Base-by-base conservation (phyloP, 2,888 invertebrate genomes). In the Amphimallon solstitiale region DNA sequence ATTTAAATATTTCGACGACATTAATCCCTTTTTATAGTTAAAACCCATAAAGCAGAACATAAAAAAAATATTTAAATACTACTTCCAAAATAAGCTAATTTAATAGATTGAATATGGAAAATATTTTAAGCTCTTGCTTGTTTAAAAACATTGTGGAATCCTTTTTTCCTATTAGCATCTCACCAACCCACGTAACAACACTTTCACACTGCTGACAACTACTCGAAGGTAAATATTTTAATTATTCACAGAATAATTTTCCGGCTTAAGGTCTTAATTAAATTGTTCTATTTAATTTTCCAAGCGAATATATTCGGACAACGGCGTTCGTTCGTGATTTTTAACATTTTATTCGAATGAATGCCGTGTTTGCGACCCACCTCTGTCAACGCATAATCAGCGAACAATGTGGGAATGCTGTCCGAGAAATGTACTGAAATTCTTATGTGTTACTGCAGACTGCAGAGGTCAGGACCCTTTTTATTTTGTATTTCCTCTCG, bases 371-470 rank as follows among this genome's bases (percentile, higher is more conserved):
- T 38, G 54, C 54, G 29, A 38, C 12, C 17, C 38, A 19, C 54
- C 38, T 38, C 38, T 38, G 54, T 54, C 54, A 54, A 54, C 54
- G 19, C 19, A 29, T 29, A 29, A 19, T 10, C 21, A 38, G 19
- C 21, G 49, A 19, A 45, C 45, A 45, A 54, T 17, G 54, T 54
- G 38, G 38, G 38, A 54, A 38, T 38, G 54, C n/a, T 54, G 37
- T 54, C 38, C 54, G 19, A 19, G 54, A 54, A 54, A 38, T 54
- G 49, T 49, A 54, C 38, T 38, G 54, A 37, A 54, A 54, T 54
- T 54, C 54, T 37, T 49, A 29, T 34, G 49, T 29, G 29, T 49
- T 49, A 29, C 49, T 7, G 10, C 12, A 23, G 49, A 29, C 29
- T 29, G 29, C 5, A 29, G 29, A 29, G 9, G 23, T 14, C 29